Percentiles rank a stretch among this genome's conserved stretches.
phyloP scores from a whole-genome alignment of 2,888 invertebrate genomes.

The Augochlorella aurata region DNA sequence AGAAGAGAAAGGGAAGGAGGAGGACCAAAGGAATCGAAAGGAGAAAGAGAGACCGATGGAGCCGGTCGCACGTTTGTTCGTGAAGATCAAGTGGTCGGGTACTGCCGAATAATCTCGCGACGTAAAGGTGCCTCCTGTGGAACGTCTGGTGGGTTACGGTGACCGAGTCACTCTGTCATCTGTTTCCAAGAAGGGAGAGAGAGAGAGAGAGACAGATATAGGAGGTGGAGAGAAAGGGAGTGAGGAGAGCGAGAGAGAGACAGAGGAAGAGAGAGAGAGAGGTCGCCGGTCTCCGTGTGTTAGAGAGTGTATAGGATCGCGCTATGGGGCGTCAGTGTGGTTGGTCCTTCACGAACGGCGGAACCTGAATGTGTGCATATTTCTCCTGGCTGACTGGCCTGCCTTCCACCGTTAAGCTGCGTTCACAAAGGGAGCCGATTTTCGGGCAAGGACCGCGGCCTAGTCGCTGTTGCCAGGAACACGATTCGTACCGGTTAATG shows the following conservation, averaged over 20 bases:
- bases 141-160: conserved; percentile 60
- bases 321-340: conserved; percentile 59
- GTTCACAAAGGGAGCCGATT: conserved; percentile 62
- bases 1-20: not conserved
- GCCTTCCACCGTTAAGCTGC: conserved; percentile 66
- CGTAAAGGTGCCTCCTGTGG: conserved; percentile 50
- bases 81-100: conserved; percentile 47
- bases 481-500: conserved; percentile 64
- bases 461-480: conserved; percentile 51
- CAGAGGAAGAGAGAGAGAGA: conserved; percentile 6
- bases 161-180: conserved; percentile 71
- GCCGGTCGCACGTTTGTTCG: conserved; percentile 19
- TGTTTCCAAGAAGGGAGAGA: conserved; percentile 62
- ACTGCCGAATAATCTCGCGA: conserved; percentile 33
- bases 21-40: conserved; percentile 1
- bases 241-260: not conserved
- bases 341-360: conserved; percentile 62
- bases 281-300: conserved; percentile 23
- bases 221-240: not conserved
- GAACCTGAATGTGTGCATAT: conserved; percentile 71
- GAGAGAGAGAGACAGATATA: conserved; percentile 13
- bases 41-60: conserved; percentile 5
- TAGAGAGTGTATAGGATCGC: conserved; percentile 34
- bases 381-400: conserved; percentile 66
- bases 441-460: conserved; percentile 54